Base-by-base conservation (phyloP, 2,113 vertebrate genomes). In the Lophotis ruficrista region DNA sequence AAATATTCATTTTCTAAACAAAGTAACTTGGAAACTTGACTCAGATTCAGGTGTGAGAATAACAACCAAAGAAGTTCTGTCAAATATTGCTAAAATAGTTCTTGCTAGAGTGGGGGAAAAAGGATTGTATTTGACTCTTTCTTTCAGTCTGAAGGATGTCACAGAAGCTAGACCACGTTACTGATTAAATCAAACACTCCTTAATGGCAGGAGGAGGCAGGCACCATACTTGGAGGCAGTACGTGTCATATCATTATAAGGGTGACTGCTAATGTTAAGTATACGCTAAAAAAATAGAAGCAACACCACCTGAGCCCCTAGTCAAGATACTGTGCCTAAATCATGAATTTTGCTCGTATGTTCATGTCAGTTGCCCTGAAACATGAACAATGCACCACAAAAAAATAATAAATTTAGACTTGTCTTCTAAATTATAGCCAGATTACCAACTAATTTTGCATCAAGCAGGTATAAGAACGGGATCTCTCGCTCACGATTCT, bases 191-290 rank as follows among this genome's bases (percentile, higher is more conserved):
- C 97, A 96, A 96, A 87, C 38, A 45, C 89, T 97, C 93, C 93
- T 89, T 81, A 94, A 73, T 62, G 89, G 91, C 83, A 96, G 91
- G 88, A 96, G 81, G 70, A 94, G 95, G 60, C 93, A 97, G 78
- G 88, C 89, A 95, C 91, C 81, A 87, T 78, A 94, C 75, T 97
- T 78, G 95, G 79, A 93, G 94, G 92, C 89, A 93, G 93, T 68
- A 89, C 50, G 65, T 96, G 96, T 94, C 97, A 97, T 86, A 97
- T 98, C 98, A 98, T 98, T 98, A 98, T 97, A 98, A 96, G 98
- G 98, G 98, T 98, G 98, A 98, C 98, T 98, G 97, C 97, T 96
- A 96, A 98, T 98, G 98, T 98, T 98, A 98, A 98, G 97, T 97
- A 98, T 97, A 97, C 58, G 73, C 97, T 97, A 97, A 97, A 98